Conservation (phyloP, 2,113 vertebrate species). For the Ictalurus furcatus region DNA sequence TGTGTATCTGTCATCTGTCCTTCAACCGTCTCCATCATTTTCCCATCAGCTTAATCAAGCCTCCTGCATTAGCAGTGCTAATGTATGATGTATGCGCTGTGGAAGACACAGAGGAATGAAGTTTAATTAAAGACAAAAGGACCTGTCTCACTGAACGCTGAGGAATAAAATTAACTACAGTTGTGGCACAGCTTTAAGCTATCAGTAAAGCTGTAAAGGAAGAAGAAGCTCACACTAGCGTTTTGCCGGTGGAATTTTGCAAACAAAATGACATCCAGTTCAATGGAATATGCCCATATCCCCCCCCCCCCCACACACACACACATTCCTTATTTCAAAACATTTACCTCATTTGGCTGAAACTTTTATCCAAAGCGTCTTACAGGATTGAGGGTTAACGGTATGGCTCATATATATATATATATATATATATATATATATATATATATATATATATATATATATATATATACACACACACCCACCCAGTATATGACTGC, state of each 20-base stretch:
- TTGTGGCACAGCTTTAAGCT: not conserved
- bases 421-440: too few species aligned
- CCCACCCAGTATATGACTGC: not conserved
- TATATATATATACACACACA: too few species aligned
- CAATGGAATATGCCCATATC: not conserved
- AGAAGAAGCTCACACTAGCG: not conserved
- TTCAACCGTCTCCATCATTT: constrained; percentile 29
- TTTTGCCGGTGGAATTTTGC: too few species aligned
- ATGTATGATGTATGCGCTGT: constrained; percentile 13
- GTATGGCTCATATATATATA: not conserved
- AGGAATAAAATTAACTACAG: constrained; percentile 15
- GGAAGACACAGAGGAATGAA: constrained; percentile 38
- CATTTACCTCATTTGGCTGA: not conserved
- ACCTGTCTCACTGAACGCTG: not conserved
- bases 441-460: too few species aligned
- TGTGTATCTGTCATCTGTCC: constrained; percentile 36
- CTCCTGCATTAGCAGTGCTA: constrained; percentile 17
- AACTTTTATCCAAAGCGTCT: not conserved
- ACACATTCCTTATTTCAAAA: not conserved
- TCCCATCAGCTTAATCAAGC: constrained; percentile 29
- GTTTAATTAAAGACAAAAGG: constrained; percentile 29
- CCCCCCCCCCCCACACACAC: too few species aligned
- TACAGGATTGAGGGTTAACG: not conserved
- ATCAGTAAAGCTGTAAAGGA: not conserved
- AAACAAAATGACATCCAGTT: not conserved